Evolutionary conservation across 2,888 invertebrate genomes (phyloP), one percentile per base, ranked within the genome.

Genomic region (Clitarchus hookeri): DNA sequence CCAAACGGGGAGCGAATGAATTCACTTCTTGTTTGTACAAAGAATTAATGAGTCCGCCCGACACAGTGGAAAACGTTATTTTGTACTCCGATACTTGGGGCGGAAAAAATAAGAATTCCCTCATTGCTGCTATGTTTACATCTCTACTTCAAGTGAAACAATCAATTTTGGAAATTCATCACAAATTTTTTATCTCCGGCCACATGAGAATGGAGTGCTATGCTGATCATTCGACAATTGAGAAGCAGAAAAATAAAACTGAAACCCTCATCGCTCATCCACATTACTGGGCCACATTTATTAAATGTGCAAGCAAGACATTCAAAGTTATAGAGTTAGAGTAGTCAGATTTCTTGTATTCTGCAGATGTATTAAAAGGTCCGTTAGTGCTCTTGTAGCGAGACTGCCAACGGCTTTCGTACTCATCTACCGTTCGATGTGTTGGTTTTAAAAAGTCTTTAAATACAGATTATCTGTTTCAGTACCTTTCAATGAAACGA

Each of bases 1-100:
- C 88, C 80, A 88, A 87, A 54, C 87, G 89, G 87, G 89, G 89
- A 16, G 88, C 88, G 27, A 89, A 89, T 82, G 87, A 90, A 87
- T 89, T 90, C 48, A 88, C 88, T n/a, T 89, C 88, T 54, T 89
- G 88, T 87, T 54, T 88, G 26, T 87, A 88, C 77, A 36, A 88
- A 65, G 87, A 87, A 85, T 25, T 89, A 54, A 83, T 87, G 44
- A 25, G 53, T 77, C 44, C 88, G 16, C 78, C 84, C 65, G 82
- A 84, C 44, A 82, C 85, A 83, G n/a, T 82, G 82, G 54, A 23
- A 84, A 54, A 54, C 9, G 3, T 48, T 48, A 48, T 84, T 44
- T n/a, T 48, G 19, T 65, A 27, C 26, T 84, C 84, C 25, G 54
- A 84, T 84, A 84, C 77, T 9, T 65, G 65, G n/a, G n/a, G 84